Evolutionary conservation across 1,140 invertebrate species (phyloP).

Genomic region (Prorops nasuta): DNA sequence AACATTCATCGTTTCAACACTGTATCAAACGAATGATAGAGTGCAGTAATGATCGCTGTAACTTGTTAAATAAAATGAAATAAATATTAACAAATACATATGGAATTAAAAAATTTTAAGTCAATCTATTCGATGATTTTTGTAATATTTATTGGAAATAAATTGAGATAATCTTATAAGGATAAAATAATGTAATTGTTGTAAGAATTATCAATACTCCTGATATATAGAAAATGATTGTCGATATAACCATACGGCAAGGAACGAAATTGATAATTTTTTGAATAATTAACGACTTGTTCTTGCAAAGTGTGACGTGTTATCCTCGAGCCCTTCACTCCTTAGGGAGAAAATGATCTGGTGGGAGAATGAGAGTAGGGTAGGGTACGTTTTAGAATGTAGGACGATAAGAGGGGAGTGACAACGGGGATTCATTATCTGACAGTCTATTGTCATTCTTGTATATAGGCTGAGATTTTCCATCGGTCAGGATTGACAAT

Average conservation of each 20-base stretch:
- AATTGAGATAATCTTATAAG: no score
- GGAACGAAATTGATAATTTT: background rate
- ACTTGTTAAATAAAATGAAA: background rate
- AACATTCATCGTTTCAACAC: background rate
- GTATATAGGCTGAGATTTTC: conserved; percentile 44
- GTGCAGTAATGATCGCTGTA: background rate
- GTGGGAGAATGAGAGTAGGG: background rate
- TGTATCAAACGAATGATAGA: background rate
- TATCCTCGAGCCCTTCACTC: conserved; percentile 29
- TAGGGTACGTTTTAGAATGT: conserved; percentile 41
- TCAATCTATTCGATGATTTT: no score
- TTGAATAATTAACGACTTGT: background rate
- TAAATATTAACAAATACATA: no score
- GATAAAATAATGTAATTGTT: no score
- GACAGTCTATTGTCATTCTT: conserved; percentile 50
- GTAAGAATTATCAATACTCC: no score
- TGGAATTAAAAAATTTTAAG: no score
- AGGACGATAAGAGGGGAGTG: conserved; percentile 28
- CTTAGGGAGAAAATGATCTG: background rate
- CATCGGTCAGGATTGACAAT: background rate
- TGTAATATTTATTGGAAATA: no score
- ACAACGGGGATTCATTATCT: conserved; percentile 48
- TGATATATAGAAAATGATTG: background rate
- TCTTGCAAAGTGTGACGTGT: background rate
- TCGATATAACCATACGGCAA: background rate